phyloP scores from a whole-genome alignment of 1,140 invertebrate species.

The Luehdorfia chinensis region DNA sequence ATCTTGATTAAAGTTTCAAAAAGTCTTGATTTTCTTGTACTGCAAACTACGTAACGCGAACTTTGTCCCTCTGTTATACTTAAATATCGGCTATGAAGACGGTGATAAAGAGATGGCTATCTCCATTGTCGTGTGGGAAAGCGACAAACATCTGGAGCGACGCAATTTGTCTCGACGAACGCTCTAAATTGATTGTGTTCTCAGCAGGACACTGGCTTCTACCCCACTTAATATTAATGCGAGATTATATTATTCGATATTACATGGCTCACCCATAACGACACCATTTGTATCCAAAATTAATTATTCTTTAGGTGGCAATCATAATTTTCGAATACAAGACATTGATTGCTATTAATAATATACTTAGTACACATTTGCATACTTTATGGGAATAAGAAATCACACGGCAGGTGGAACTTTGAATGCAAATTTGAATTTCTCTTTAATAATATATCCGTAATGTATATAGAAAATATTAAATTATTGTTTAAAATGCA shows the following conservation, averaged over 20 bases:
- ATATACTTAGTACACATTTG: constrained; percentile 5
- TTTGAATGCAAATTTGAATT: not conserved
- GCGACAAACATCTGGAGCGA: constrained; percentile 2
- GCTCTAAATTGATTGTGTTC: constrained; percentile 16
- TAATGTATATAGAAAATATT: too few species aligned
- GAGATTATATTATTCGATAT: constrained; percentile 22
- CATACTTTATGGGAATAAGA: constrained; percentile 2
- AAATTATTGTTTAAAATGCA: too few species aligned
- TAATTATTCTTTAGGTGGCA: constrained; percentile 14
- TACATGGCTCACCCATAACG: constrained; percentile 12
- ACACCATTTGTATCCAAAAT: not conserved
- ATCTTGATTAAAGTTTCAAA: too few species aligned
- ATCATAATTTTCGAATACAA: constrained; percentile 8
- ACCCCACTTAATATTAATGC: constrained; percentile 26
- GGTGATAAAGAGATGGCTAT: not conserved
- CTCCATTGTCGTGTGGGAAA: not conserved
- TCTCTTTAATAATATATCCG: too few species aligned
- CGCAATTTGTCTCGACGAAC: constrained; percentile 8
- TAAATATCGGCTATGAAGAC: constrained; percentile 5
- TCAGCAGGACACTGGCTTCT: constrained; percentile 18
- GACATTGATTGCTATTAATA: constrained; percentile 4
- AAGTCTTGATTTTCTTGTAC: too few species aligned
- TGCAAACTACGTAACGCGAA: too few species aligned
- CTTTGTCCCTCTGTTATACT: not conserved
- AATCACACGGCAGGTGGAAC: not conserved